Evolutionary conservation across 2,797 vertebrate genomes (phyloP).

Genomic region (Tragelaphus oryx): DNA sequence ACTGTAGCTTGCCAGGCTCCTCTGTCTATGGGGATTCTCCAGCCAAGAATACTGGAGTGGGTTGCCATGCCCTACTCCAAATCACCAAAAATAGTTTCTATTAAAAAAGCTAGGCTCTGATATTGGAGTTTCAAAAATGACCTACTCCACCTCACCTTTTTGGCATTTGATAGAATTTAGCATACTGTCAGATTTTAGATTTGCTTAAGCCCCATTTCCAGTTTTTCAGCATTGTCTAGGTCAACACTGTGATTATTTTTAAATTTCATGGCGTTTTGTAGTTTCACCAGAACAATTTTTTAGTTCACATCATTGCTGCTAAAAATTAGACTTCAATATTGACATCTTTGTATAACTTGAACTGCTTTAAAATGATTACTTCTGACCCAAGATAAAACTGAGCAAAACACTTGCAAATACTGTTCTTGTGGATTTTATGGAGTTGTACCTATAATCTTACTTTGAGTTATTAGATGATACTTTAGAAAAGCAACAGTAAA

Average conservation of each 20-base stretch:
- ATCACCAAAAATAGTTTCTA: conserved; percentile 12
- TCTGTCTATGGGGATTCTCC: neutral
- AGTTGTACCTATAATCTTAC: neutral
- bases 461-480: conserved; percentile 31
- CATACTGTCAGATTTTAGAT: conserved; percentile 9
- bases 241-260: neutral
- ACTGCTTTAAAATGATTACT: conserved; percentile 10
- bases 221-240: conserved; percentile 21
- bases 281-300: neutral
- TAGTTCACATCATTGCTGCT: neutral
- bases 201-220: neutral
- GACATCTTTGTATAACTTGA: conserved; percentile 24
- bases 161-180: conserved; percentile 17
- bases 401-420: neutral
- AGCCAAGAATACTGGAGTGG: neutral
- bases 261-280: neutral
- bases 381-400: conserved; percentile 40
- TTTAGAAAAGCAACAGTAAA: conserved; percentile 10
- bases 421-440: neutral
- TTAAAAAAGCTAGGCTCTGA: neutral
- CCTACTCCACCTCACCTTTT: neutral
- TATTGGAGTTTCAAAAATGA: neutral
- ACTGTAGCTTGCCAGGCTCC: neutral
- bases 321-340: conserved; percentile 10
- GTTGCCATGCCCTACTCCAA: neutral